A percentile compares a stretch with the other conserved stretches of the same genome.
phyloP scores from a whole-genome alignment of 2,888 invertebrate genomes.

The Crocallis elinguaria region DNA sequence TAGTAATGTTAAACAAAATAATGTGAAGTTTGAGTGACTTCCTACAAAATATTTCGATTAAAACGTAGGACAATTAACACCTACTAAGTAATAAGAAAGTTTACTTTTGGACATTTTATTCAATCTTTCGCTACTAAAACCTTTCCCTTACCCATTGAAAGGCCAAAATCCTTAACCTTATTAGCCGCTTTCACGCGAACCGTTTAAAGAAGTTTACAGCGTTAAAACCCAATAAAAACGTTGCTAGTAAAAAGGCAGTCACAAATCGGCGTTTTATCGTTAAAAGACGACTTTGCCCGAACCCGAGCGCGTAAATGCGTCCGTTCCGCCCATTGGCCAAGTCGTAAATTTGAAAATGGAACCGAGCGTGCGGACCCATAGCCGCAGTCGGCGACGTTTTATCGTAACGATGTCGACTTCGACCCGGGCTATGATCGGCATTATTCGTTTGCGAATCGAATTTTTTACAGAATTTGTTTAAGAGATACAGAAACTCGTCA shows the following conservation, averaged over 20 bases:
- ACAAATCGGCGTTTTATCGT: constrained; percentile 30
- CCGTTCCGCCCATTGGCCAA: constrained; percentile 47
- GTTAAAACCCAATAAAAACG: constrained; percentile 22
- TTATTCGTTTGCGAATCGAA: constrained; percentile 29
- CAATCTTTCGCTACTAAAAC: too few species aligned
- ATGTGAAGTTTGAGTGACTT: too few species aligned
- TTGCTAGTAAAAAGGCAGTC: constrained; percentile 24
- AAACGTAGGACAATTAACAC: too few species aligned
- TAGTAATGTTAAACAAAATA: too few species aligned
- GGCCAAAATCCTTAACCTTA: background rate
- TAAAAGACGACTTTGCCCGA: constrained; percentile 38
- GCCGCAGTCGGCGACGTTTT: constrained; percentile 28
- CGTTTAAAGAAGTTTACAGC: constrained; percentile 17
- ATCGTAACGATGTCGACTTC: constrained; percentile 21
- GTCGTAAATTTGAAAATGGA: constrained; percentile 64
- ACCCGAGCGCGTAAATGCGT: constrained; percentile 35
- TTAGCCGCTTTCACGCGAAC: background rate
- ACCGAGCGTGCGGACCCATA: constrained; percentile 45
- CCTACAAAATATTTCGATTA: too few species aligned
- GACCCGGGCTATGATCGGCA: constrained; percentile 30
- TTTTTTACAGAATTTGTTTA: background rate
- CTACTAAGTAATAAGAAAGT: too few species aligned
- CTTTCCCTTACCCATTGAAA: background rate
- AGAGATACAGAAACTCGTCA: background rate
- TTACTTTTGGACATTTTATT: too few species aligned